Percentiles rank a stretch among this genome's conserved stretches.
Conservation (phyloP, 2,797 vertebrate genomes). For the Takifugu rubripes region DNA sequence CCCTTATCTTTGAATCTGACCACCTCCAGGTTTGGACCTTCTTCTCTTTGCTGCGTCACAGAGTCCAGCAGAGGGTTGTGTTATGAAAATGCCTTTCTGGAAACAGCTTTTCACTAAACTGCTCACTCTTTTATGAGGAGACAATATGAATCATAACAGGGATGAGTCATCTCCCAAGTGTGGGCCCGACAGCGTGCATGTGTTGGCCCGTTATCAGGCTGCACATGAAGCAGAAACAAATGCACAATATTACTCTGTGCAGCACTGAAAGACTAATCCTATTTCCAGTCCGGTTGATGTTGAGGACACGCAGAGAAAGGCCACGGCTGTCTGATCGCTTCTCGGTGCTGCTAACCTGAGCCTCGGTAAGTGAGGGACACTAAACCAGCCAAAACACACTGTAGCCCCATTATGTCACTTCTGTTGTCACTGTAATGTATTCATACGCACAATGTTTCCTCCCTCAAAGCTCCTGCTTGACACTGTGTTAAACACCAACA, state of each 20-base stretch:
- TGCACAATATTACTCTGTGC: conserved; percentile 28
- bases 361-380: conserved; percentile 24
- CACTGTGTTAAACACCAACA: conserved; percentile 28
- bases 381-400: conserved; percentile 37
- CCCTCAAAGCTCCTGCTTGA: conserved; percentile 18
- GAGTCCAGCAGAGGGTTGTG: conserved; percentile 5
- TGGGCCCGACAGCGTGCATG: conserved; percentile 16
- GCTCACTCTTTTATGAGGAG: conserved; percentile 41
- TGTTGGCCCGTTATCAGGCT: conserved; percentile 24
- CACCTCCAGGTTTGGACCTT: conserved; percentile 7
- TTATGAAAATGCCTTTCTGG: conserved; percentile 23
- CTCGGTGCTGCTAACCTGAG: conserved; percentile 34
- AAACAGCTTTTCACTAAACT: conserved; percentile 17
- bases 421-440: conserved; percentile 32
- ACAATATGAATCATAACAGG: conserved; percentile 61
- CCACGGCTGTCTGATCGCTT: conserved; percentile 39
- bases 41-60: conserved; percentile 16
- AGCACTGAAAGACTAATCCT: conserved; percentile 40
- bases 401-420: conserved; percentile 64
- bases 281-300: conserved; percentile 33
- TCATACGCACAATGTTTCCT: conserved; percentile 32
- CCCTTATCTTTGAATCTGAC: too few species aligned
- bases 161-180: conserved; percentile 58
- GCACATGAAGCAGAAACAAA: conserved; percentile 45
- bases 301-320: conserved; percentile 20